Percentiles rank a stretch among this genome's conserved stretches.
phyloP scores from a whole-genome alignment of 2,888 invertebrate species.

The Phlogophora meticulosa region DNA sequence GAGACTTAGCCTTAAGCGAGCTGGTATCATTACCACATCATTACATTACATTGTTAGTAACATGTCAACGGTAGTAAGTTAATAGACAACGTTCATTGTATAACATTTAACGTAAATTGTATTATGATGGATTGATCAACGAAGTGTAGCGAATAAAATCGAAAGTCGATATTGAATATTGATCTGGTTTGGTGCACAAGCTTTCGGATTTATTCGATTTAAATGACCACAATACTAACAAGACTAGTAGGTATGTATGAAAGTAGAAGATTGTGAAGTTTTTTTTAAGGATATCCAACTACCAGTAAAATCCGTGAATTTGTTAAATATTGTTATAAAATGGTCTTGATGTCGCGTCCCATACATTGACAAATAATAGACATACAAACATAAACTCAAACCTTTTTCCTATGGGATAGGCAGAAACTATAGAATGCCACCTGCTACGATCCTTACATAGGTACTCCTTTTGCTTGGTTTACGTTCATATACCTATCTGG shows the following conservation, averaged over 20 bases:
- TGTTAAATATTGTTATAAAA: neutral
- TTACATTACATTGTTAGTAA: conserved; percentile 56
- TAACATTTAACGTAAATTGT: conserved; percentile 1
- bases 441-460: no score
- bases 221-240: conserved; percentile 20
- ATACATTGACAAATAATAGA: no score
- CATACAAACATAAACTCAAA: no score
- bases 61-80: conserved; percentile 79
- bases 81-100: conserved; percentile 73
- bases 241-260: neutral
- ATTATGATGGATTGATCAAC: conserved; percentile 40
- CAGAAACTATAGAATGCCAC: no score
- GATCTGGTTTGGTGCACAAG: conserved; percentile 25
- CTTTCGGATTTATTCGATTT: conserved; percentile 23
- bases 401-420: no score
- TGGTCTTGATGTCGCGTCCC: neutral
- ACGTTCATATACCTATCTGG: no score
- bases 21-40: conserved; percentile 71
- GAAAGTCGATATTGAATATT: conserved; percentile 30
- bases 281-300: neutral
- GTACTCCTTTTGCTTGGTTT: no score
- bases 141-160: conserved; percentile 36
- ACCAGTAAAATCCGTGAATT: no score
- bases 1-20: conserved; percentile 75
- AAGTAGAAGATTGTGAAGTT: neutral